Base-by-base conservation (phyloP, 2,113 vertebrate genomes). In the Zeus faber region DNA sequence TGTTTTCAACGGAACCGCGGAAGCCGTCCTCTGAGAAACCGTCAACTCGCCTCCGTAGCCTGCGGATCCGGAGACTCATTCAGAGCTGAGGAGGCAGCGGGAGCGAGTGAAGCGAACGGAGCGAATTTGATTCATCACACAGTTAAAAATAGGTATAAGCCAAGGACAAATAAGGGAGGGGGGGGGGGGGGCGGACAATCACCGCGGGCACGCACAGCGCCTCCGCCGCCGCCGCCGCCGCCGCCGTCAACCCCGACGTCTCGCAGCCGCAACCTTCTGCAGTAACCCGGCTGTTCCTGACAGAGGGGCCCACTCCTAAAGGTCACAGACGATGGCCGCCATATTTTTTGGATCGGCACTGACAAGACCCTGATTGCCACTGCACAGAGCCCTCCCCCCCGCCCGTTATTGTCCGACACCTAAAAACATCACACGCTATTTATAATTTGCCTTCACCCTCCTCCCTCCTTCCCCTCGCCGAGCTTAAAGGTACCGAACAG, bases 351-450 rank as follows among this genome's bases (percentile, higher is more conserved):
- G 40, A 17, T 6, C 26, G n/a, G 5, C 18, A 16, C 18, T 20
- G 11, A 54, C 39, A 14, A 6, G 3, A 35, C 25, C 52, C 24
- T 65, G 66, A 65, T 46, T 33, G 51, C 57, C 49, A 52, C 58
- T 54, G 62, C 50, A 71, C 51, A 61, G 53, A 53, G 51, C 5
- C 27, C 3, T 0, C 31, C 59, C 9, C 8, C 37, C 60, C 57
- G 23, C 7, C 64, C 17, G 39, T 21, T 46, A 21, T 33, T 37
- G 47, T 51, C 22, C 25, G 45, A 74, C 79, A 76, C 50, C 40
- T 49, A 45, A 54, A 77, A 82, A 70, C 77, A 84, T 74, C 67
- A 72, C 64, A 56, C 62, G 72, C 86, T 89, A 86, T 88, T 87
- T 89, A 80, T 87, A 85, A 70, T 37, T 11, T 35, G 3, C 14